A percentile compares a stretch with the other conserved stretches of the same genome.
Evolutionary conservation across 2,888 invertebrate species (phyloP).

Genomic region (Adineta ricciae): DNA sequence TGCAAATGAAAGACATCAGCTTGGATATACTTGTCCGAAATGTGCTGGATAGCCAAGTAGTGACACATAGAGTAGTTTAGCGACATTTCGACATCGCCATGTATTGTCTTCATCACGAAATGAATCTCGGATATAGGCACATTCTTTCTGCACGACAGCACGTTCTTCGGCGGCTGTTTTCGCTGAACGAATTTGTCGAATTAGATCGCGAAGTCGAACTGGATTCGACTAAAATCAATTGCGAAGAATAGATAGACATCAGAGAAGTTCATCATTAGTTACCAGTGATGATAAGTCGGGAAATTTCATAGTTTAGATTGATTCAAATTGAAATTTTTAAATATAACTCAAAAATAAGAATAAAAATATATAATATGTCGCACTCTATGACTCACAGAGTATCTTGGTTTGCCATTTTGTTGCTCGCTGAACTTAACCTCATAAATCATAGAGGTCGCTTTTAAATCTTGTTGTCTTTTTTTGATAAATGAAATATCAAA

Average conservation of each 20-base stretch:
- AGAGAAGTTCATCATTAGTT: not conserved
- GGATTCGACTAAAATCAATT: not conserved
- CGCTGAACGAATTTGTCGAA: conserved; percentile 92
- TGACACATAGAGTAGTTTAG: conserved; percentile 95
- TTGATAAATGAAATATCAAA: not conserved
- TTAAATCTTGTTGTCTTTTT: not conserved
- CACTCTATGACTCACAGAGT: not conserved
- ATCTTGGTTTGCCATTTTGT: not conserved
- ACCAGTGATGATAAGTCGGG: not conserved
- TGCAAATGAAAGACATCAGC: not conserved
- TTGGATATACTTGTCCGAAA: conserved; percentile 69
- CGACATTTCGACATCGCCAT: conserved; percentile 98
- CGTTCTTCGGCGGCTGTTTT: conserved; percentile 95
- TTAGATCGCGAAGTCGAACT: conserved; percentile 78
- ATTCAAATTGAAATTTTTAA: not conserved
- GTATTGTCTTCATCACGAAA: conserved; percentile 97
- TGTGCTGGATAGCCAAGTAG: conserved; percentile 99
- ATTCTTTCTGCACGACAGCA: conserved; percentile 97
- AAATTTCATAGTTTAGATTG: not conserved
- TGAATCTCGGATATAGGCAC: conserved; percentile 91
- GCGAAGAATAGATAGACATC: not conserved
- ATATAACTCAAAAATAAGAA: not conserved
- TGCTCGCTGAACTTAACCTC: not conserved
- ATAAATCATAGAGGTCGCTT: not conserved
- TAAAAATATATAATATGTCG: not conserved